phyloP scores from a whole-genome alignment of 1,140 invertebrate species.

The Tetramorium simillimum region DNA sequence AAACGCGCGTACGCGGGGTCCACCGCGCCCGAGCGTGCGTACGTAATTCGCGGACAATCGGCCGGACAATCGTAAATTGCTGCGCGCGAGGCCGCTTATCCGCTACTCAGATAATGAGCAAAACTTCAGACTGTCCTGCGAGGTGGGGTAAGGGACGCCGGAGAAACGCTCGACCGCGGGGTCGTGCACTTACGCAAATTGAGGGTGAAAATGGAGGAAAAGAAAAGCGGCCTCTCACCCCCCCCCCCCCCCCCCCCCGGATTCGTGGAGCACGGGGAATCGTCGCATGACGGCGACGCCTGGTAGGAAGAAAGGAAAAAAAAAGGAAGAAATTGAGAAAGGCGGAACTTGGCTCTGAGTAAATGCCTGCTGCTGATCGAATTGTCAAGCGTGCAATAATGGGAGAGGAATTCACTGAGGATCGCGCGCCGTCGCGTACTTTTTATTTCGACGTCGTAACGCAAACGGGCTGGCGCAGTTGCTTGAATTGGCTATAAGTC shows the following conservation, averaged over 20 bases:
- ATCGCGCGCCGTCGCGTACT: background rate
- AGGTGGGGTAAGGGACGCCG: background rate
- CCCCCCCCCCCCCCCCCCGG: too few relatives aligned
- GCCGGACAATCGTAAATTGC: constrained; percentile 64
- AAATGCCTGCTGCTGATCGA: background rate
- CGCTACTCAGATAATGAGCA: constrained; percentile 67
- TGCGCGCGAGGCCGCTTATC: background rate
- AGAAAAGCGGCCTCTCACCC: background rate
- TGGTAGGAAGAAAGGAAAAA: background rate
- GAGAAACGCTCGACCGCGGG: background rate
- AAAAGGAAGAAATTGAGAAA: background rate
- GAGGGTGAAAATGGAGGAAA: background rate
- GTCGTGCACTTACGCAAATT: constrained; percentile 54
- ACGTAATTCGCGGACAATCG: constrained; percentile 57
- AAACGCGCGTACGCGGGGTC: background rate
- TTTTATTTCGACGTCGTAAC: background rate
- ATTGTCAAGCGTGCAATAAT: background rate
- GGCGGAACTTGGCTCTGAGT: background rate
- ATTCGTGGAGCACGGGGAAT: background rate
- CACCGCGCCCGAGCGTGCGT: background rate
- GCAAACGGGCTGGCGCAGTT: background rate
- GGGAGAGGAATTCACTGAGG: background rate
- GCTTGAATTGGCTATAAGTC: background rate
- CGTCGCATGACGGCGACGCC: background rate
- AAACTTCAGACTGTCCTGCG: constrained; percentile 49